Evolutionary conservation across 2,113 vertebrate genomes (phyloP).

Genomic region (Cervus canadensis): DNA sequence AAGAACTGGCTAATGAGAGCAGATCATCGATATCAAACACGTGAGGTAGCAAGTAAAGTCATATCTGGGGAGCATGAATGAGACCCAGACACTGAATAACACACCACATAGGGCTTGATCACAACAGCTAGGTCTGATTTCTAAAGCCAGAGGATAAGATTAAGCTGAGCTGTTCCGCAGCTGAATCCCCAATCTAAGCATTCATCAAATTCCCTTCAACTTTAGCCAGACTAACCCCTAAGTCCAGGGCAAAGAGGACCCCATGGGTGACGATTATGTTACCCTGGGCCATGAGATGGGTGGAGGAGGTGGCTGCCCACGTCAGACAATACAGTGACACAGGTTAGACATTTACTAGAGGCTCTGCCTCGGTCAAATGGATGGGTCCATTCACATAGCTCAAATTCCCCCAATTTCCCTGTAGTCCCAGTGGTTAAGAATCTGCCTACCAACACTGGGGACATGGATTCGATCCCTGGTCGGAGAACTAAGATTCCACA

Average conservation of each 20-base stretch:
- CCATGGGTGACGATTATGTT: background rate
- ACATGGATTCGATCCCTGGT: background rate
- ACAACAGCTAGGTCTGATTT: background rate
- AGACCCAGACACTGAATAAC: background rate
- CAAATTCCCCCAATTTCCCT: background rate
- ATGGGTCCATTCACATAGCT: background rate
- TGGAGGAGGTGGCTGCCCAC: background rate
- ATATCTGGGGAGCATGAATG: background rate
- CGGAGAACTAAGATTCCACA: background rate
- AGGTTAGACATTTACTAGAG: background rate
- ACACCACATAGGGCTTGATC: background rate
- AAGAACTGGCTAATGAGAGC: background rate
- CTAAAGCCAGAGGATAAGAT: background rate
- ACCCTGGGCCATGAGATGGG: background rate
- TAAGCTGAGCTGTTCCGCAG: background rate
- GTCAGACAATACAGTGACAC: background rate
- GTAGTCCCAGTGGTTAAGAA: background rate
- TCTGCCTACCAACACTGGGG: background rate
- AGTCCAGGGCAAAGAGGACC: background rate
- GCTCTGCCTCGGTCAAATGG: background rate
- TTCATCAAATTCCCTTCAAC: background rate
- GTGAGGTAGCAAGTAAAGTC: background rate
- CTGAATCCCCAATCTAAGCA: background rate
- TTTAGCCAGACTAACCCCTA: background rate
- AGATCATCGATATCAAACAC: rapidly evolving